Conservation (phyloP, 1,140 invertebrate genomes). For the Tetramorium simillimum region DNA sequence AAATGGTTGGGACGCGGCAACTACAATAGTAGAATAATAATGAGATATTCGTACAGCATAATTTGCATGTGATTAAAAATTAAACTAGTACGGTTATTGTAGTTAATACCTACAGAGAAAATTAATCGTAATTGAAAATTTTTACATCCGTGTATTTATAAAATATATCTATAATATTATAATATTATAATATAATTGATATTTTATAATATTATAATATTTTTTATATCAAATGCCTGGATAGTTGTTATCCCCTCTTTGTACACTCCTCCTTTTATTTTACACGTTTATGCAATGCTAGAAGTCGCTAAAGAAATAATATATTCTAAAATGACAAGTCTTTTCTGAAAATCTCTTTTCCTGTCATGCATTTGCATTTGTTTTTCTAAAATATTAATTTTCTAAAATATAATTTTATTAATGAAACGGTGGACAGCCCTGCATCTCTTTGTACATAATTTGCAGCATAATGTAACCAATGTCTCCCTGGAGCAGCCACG, state of each 20-base stretch:
- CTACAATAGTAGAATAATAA: constrained; percentile 25
- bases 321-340: background rate
- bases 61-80: constrained; percentile 29
- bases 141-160: background rate
- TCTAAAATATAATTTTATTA: constrained; percentile 53
- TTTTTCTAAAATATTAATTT: constrained; percentile 7
- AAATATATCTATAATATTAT: constrained; percentile 4
- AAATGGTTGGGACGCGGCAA: background rate
- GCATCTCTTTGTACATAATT: constrained; percentile 79
- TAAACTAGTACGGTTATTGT: background rate
- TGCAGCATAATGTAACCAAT: constrained; percentile 75
- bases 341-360: background rate
- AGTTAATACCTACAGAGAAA: background rate
- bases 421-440: constrained; percentile 77
- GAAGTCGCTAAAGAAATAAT: background rate
- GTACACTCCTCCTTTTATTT: background rate
- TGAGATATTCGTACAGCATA: constrained; percentile 19
- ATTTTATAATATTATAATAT: constrained; percentile 19
- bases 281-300: background rate
- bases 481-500: constrained; percentile 77
- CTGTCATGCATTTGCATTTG: background rate
- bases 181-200: background rate
- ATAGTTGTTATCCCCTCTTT: background rate
- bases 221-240: background rate
- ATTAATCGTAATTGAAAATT: background rate